Evolutionary conservation across 2,113 vertebrate species (phyloP), one percentile per base, ranked within the genome.

Genomic region (Athene cunicularia): DNA sequence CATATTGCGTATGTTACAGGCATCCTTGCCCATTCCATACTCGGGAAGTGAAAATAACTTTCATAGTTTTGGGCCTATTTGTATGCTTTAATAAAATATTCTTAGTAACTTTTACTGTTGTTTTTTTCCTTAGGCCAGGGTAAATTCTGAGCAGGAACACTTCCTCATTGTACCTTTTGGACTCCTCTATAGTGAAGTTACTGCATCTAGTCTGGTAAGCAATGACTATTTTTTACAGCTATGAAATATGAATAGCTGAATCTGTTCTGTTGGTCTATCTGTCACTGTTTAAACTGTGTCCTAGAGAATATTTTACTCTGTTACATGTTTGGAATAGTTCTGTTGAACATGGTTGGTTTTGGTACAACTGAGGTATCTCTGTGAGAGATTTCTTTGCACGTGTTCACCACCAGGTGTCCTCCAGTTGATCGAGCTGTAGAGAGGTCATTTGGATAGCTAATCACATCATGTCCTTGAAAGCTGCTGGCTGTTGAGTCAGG

Each of bases 131-230:
- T 96, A 99, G 99, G 98, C 99, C 95, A 98, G 99, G 97, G 98
- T 99, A 97, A 99, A 98, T 96, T 98, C 99, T 3, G 99, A 99
- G 63, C 98, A 99, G 96, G 99, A 99, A 21, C 99, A 99, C 62
- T 99, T 99, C 97, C 99, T 99, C 35, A 99, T 99, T 88, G 99
- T 99, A 86, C 99, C 99, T 30, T 99, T 99, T 93, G 99, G 99
- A 63, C 99, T 99, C 60, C 99, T 99, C 63, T 99, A 99, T 98
- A 99, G 99, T 93, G 99, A 99, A 97, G 99, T 99, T 96, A 99
- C 99, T 11, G 99, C 99, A 11, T 99, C 99, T 92, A 99, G 99
- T 97, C 95, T 99, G 99, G 99, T 99, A 97, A 99, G 98, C 58
- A 49, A 20, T 49, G 72, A 28, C 30, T 77, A 0, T 12, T 81